These are phyloP conservation scores for Scartelaos histophorus DNA, from an alignment of 2,113 vertebrate genomes.

Conservation along the genomic window DNA sequence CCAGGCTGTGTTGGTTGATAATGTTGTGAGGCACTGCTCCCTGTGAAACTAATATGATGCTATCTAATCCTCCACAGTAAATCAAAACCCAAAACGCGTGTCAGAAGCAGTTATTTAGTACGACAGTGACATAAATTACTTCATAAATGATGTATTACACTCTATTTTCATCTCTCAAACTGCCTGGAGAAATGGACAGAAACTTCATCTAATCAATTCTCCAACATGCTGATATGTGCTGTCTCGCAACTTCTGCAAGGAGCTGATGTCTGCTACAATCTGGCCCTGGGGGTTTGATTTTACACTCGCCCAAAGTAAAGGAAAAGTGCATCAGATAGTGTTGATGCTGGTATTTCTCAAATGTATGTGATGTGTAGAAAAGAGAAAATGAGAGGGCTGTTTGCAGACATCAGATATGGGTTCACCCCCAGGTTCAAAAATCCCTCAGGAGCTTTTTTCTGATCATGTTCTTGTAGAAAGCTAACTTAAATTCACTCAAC, in stretches of 20 bases:
- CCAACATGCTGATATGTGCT: constrained; percentile 69
- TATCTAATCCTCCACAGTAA: background rate
- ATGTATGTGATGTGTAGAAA: constrained; percentile 54
- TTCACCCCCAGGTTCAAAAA: constrained; percentile 57
- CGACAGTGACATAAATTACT: constrained; percentile 7
- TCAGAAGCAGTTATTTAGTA: background rate
- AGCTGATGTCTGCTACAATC: constrained; percentile 70
- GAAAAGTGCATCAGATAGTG: constrained; percentile 52
- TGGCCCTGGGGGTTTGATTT: constrained; percentile 47
- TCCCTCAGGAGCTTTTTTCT: constrained; percentile 50
- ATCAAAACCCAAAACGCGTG: constrained; percentile 1
- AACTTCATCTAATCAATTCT: constrained; percentile 58
- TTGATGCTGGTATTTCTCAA: constrained; percentile 35
- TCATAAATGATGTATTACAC: constrained; percentile 31
- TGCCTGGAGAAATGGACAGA: constrained; percentile 53
- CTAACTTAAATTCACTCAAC: constrained; percentile 37
- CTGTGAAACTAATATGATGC: background rate
- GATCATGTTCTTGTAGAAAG: constrained; percentile 38
- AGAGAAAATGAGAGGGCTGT: constrained; percentile 58
- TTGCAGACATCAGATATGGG: constrained; percentile 70
- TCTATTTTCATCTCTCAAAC: constrained; percentile 32
- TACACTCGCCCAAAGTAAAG: constrained; percentile 53
- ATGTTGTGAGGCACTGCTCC: constrained; percentile 9
- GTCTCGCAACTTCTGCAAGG: constrained; percentile 67
- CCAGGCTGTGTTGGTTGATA: constrained; percentile 26